Percentiles rank a stretch among this genome's conserved stretches.
Evolutionary conservation across 2,797 vertebrate genomes (phyloP).

Genomic region (Acanthurus lineatus): DNA sequence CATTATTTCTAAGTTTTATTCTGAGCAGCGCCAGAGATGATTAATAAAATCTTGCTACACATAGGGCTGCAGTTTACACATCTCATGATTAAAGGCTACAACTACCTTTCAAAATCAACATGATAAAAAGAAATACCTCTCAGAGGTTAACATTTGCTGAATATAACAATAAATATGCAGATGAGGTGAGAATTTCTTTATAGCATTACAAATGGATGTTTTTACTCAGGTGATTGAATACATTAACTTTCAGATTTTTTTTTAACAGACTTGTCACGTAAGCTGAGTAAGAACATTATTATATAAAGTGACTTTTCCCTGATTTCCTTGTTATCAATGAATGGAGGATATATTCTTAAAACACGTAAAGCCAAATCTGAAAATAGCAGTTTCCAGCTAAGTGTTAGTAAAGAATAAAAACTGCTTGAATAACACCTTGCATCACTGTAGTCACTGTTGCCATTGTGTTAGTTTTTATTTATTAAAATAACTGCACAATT

Average conservation of each 20-base stretch:
- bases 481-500: slow-evolving; percentile 10
- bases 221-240: neutral
- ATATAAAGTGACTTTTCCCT: neutral
- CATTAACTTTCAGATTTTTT: no score
- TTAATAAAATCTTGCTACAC: slow-evolving; percentile 37
- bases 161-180: neutral
- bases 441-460: neutral
- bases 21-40: slow-evolving; percentile 16
- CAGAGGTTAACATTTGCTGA: neutral
- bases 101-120: slow-evolving; percentile 21
- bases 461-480: slow-evolving; percentile 7
- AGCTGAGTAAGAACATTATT: neutral
- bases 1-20: slow-evolving; percentile 32
- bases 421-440: neutral
- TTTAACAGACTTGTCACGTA: neutral
- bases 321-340: neutral
- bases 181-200: neutral
- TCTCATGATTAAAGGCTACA: slow-evolving; percentile 11
- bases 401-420: slow-evolving; percentile 5
- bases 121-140: neutral
- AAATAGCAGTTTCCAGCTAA: slow-evolving; percentile 1
- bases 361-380: slow-evolving; percentile 8
- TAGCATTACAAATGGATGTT: neutral
- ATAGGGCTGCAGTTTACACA: slow-evolving; percentile 20
- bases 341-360: neutral